Percentiles rank a stretch among this genome's conserved stretches.
These are phyloP conservation scores for Andrena fulva DNA, from an alignment of 2,888 invertebrate species.

Conservation along the genomic window DNA sequence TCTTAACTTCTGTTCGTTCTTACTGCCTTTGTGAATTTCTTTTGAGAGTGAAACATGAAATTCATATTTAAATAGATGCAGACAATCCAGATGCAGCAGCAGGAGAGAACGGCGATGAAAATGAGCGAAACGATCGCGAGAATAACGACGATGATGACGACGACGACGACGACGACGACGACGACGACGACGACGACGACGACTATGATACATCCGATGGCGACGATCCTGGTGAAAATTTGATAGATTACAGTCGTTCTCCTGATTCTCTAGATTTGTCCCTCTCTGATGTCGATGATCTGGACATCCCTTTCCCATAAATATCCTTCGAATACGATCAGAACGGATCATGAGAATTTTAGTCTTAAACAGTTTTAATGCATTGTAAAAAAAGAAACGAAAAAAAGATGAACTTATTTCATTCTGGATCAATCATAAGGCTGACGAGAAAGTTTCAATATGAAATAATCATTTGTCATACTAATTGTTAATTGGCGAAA, in stretches of 20 bases:
- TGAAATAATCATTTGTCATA: slow-evolving; percentile 17
- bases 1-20: background rate
- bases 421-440: slow-evolving; percentile 17
- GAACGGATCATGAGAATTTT: slow-evolving; percentile 27
- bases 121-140: slow-evolving; percentile 74
- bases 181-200: slow-evolving; percentile 51
- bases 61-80: slow-evolving; percentile 56
- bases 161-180: slow-evolving; percentile 62
- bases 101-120: slow-evolving; percentile 74
- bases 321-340: slow-evolving; percentile 20
- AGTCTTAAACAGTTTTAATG: slow-evolving; percentile 32
- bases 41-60: slow-evolving; percentile 8
- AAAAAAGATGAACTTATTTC: slow-evolving; percentile 23
- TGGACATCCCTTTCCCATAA: slow-evolving; percentile 78
- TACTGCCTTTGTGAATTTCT: background rate
- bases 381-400: slow-evolving; percentile 18
- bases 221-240: slow-evolving; percentile 79
- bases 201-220: slow-evolving; percentile 76
- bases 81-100: slow-evolving; percentile 73
- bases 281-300: slow-evolving; percentile 78
- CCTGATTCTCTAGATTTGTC: slow-evolving; percentile 69
- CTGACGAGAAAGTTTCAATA: slow-evolving; percentile 1
- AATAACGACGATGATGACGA: slow-evolving; percentile 75
- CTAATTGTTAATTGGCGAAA: slow-evolving; percentile 38
- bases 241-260: slow-evolving; percentile 72